Percentiles rank a stretch among this genome's conserved stretches.
phyloP scores from a whole-genome alignment of 2,113 vertebrate genomes.

The Paracanthobrama guichenoti region DNA sequence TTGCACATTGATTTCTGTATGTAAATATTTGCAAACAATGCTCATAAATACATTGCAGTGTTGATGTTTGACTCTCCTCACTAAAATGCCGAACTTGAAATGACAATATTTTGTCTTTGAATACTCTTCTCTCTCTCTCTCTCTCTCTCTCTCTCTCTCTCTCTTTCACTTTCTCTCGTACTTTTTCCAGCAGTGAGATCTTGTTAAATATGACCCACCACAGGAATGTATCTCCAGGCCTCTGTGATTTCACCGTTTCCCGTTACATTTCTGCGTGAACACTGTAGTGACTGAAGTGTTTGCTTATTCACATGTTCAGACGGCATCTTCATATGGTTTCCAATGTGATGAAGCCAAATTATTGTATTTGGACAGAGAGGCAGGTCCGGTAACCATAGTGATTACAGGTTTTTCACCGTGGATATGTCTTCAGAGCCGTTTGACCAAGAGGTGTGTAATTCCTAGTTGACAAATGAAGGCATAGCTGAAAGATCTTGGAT shows the following conservation, averaged over 20 bases:
- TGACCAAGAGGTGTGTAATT: constrained; percentile 65
- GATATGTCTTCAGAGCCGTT: constrained; percentile 50
- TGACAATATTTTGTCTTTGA: constrained; percentile 13
- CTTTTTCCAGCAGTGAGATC: constrained; percentile 38
- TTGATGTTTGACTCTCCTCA: constrained; percentile 43
- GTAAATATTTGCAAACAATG: constrained; percentile 38
- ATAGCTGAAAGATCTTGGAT: constrained; percentile 54
- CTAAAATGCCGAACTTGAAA: constrained; percentile 39
- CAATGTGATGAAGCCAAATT: constrained; percentile 71
- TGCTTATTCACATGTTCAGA: constrained; percentile 67
- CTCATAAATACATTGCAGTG: constrained; percentile 41
- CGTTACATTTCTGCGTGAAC: constrained; percentile 64
- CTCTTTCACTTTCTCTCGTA: constrained; percentile 15
- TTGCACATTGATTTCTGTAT: constrained; percentile 24
- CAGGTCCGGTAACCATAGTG: constrained; percentile 63
- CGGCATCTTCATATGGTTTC: constrained; percentile 66
- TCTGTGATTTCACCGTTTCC: constrained; percentile 45
- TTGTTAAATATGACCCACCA: constrained; percentile 28
- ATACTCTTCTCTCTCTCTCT: constrained; percentile 1
- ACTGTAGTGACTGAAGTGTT: constrained; percentile 47
- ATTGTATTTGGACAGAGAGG: constrained; percentile 63
- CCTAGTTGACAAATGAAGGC: constrained; percentile 67
- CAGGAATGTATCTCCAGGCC: constrained; percentile 47
- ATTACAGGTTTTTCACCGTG: constrained; percentile 55
- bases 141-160: constrained; percentile 13